phyloP scores from a whole-genome alignment of 2,113 vertebrate species.

The Emydura subglobosa region DNA sequence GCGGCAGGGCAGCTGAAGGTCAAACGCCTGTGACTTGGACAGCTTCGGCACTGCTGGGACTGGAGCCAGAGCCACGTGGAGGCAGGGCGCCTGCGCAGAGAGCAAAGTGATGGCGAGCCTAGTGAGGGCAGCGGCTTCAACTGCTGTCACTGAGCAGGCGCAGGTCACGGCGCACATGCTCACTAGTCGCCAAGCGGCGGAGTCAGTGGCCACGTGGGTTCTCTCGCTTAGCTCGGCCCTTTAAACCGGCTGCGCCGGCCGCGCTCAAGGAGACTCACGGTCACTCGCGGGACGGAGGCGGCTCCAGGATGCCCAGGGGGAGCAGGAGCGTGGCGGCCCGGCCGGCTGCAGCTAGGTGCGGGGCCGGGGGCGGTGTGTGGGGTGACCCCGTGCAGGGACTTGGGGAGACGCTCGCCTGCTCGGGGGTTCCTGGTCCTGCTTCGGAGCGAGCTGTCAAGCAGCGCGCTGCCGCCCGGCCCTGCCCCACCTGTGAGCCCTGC shows the following conservation, averaged over 20 bases:
- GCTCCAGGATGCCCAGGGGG: conserved; percentile 1
- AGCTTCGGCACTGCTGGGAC: no score
- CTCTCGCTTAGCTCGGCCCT: neutral
- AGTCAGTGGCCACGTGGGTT: fast-evolving
- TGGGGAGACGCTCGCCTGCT: no score
- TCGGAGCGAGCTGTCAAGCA: no score
- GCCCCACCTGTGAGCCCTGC: neutral
- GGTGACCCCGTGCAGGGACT: no score
- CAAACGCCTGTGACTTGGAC: fast-evolving
- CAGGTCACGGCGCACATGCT: fast-evolving
- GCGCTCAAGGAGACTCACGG: fast-evolving
- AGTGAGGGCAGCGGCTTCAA: fast-evolving
- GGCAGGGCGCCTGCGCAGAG: neutral
- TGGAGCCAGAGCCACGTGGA: neutral
- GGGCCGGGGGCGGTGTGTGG: no score
- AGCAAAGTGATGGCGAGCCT: neutral
- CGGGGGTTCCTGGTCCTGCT: neutral
- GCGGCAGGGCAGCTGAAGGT: neutral
- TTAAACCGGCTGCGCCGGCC: neutral
- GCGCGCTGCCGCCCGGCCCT: neutral
- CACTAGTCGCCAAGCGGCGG: fast-evolving
- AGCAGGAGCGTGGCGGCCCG: neutral
- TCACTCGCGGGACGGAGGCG: neutral
- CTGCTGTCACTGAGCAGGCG: neutral
- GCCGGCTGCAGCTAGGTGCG: conserved; percentile 1